Evolutionary conservation across 2,113 vertebrate genomes (phyloP).

Genomic region (Dicaeum eximium): DNA sequence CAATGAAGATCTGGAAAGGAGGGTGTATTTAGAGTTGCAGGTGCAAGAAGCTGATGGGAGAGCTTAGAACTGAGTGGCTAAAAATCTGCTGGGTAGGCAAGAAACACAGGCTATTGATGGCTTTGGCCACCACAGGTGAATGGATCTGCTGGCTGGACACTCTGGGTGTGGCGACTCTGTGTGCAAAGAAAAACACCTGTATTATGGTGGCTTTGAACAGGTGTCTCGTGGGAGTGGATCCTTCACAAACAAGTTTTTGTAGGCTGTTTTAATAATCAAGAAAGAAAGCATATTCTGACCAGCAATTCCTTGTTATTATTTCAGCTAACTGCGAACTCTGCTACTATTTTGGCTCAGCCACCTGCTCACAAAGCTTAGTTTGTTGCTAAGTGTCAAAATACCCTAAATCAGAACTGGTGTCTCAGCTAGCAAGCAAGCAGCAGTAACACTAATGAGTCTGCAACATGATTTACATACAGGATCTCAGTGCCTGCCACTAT

Average conservation of each 20-base stretch:
- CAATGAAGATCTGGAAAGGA: background rate
- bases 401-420: conserved; percentile 63
- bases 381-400: conserved; percentile 71
- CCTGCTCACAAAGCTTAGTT: conserved; percentile 63
- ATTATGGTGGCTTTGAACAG: background rate
- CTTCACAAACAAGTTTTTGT: background rate
- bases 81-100: background rate
- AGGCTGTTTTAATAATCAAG: conserved; percentile 53
- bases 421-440: conserved; percentile 61
- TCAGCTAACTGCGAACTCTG: conserved; percentile 55
- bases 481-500: conserved; percentile 14
- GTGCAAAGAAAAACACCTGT: conserved; percentile 1
- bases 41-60: background rate
- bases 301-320: conserved; percentile 66
- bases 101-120: background rate
- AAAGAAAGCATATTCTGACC: conserved; percentile 58
- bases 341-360: conserved; percentile 71
- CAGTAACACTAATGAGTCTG: conserved; percentile 63
- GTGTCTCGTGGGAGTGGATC: conserved; percentile 40
- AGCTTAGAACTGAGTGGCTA: background rate
- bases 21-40: background rate
- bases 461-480: conserved; percentile 41
- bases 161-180: background rate
- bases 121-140: background rate
- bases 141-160: background rate